These are phyloP conservation scores for Haemorhous mexicanus DNA, from an alignment of 2,113 vertebrate genomes.

Conservation along the genomic window DNA sequence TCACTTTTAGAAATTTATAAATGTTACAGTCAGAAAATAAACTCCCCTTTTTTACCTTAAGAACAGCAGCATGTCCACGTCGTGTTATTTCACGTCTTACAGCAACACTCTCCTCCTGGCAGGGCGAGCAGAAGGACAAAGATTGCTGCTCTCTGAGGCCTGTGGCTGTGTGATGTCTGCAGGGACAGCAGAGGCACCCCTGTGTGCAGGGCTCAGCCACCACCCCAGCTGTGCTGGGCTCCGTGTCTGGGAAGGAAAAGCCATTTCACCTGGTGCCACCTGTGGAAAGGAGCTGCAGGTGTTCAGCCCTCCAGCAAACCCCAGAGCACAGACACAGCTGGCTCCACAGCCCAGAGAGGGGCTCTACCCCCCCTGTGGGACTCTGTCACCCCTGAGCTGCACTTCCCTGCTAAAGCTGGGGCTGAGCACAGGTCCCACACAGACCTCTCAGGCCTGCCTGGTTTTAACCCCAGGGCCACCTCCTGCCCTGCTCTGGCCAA, in stretches of 20 bases:
- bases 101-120: background rate
- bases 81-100: too few relatives aligned
- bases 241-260: background rate
- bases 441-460: background rate
- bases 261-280: background rate
- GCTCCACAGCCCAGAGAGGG: background rate
- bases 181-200: background rate
- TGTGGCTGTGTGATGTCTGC: background rate
- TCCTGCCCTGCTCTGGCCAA: background rate
- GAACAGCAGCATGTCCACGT: too few relatives aligned
- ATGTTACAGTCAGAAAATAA: too few relatives aligned
- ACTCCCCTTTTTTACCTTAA: too few relatives aligned
- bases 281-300: background rate
- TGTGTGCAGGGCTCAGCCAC: background rate
- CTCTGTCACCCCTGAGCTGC: background rate
- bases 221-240: rapidly evolving
- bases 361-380: background rate
- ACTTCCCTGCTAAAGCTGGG: too few relatives aligned
- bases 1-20: too few relatives aligned
- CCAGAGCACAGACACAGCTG: rapidly evolving
- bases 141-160: rapidly evolving
- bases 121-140: background rate
- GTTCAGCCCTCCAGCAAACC: background rate
- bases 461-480: background rate
- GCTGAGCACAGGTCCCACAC: too few relatives aligned